Evolutionary conservation across 1,140 invertebrate genomes (phyloP).

Genomic region (Bombyx mandarina): DNA sequence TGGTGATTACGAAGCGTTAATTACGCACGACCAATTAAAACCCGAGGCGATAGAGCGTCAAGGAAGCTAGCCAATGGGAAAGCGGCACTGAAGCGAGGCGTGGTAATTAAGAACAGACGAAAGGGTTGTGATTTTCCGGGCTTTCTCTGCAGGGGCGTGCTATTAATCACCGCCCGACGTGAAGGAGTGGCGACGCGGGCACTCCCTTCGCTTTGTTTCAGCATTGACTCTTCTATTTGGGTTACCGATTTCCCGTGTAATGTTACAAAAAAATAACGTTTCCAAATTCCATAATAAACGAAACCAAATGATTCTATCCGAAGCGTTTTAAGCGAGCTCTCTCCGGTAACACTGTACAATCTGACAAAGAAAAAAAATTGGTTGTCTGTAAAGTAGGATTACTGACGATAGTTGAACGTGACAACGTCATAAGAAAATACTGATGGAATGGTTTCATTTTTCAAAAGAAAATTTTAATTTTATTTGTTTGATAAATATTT

Average conservation of each 20-base stretch:
- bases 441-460: no score
- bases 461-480: no score
- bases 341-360: no score
- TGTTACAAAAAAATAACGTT: not conserved
- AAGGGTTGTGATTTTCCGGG: slow-evolving; percentile 66
- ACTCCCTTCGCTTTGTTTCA: slow-evolving; percentile 1
- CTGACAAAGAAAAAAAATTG: no score
- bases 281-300: no score
- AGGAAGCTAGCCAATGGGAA: slow-evolving; percentile 38
- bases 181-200: slow-evolving; percentile 19
- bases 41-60: slow-evolving; percentile 36
- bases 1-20: slow-evolving; percentile 63
- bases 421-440: no score
- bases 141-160: slow-evolving; percentile 36
- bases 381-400: no score
- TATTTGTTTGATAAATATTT: no score
- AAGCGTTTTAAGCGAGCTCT: no score
- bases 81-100: slow-evolving; percentile 51
- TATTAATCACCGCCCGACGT: slow-evolving; percentile 41
- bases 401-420: no score
- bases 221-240: no score
- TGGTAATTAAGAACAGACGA: slow-evolving; percentile 61
- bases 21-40: slow-evolving; percentile 65
- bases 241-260: not conserved
- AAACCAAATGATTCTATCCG: no score